Base-by-base conservation (phyloP, 2,797 vertebrate genomes). In the Atherinosoma microstoma region DNA sequence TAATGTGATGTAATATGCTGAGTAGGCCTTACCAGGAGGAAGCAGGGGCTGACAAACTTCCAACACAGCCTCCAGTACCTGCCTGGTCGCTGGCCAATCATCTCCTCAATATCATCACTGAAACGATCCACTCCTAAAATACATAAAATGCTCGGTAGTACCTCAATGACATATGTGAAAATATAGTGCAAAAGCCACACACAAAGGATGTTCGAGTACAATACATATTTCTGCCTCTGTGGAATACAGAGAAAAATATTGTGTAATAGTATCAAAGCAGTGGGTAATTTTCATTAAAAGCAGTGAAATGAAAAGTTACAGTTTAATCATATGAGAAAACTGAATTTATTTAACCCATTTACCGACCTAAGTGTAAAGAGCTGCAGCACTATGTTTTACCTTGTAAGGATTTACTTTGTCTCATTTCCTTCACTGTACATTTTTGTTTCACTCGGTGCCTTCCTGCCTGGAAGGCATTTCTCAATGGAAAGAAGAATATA, bases 1-100 rank as follows among this genome's bases (percentile, higher is more conserved):
- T 22, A 1, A 32, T n/a, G 20, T 9, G 13, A 60, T 22, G 18
- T n/a, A n/a, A 58, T 30, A 36, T 1, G 0, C 29, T 49, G 58
- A 11, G 3, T 47, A 6, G 7, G 1, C 67, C 93, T 93, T 89
- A 97, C 97, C 95, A 97, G 85, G 24, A 97, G 96, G 78, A 97
- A 97, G 85, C 96, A 97, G 57, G 97, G 97, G 65, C 97, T 97
- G 82, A 97, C 96, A 85, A 96, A 96, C 91, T 97, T 97, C 97
- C 97, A 97, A 90, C 97, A 97, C 64, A 97, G 87, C 64, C 97
- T 93, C 97, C 97, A 97, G 89, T 97, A 97, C 40, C 90, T 83
- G 54, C 95, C 96, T 20, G 97, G 97, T 64, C 95, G 92, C 73
- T 94, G 94, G 30, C 97, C 97, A 24, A 96, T 97, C 97, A 97